phyloP scores from a whole-genome alignment of 2,113 vertebrate genomes.

The Octodon degus region DNA sequence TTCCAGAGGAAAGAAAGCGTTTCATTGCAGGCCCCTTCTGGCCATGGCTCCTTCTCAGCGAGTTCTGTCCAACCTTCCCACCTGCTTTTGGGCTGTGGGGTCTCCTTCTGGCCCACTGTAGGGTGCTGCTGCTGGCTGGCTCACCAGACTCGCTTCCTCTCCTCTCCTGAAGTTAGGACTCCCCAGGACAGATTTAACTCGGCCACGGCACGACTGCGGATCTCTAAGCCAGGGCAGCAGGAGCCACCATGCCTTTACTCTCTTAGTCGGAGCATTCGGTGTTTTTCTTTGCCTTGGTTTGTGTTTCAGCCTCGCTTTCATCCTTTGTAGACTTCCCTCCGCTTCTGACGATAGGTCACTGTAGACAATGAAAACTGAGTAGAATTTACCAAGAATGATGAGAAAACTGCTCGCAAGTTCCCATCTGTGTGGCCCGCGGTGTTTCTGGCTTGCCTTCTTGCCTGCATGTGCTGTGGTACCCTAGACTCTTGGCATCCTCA shows the following conservation, averaged over 20 bases:
- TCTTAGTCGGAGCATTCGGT: not conserved
- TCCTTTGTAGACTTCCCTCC: not conserved
- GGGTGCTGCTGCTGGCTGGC: not conserved
- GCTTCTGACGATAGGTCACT: not conserved
- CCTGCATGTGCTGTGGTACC: not conserved
- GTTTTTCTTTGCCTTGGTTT: not conserved
- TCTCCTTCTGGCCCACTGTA: not conserved
- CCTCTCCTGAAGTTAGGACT: not conserved
- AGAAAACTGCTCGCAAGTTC: not conserved
- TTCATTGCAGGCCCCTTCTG: not conserved
- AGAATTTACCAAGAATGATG: not conserved
- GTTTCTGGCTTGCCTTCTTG: not conserved
- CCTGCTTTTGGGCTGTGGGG: not conserved
- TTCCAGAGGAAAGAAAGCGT: constrained; percentile 40
- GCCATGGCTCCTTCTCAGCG: not conserved
- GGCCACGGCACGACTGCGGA: not conserved
- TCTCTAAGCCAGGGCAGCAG: not conserved
- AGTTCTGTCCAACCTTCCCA: not conserved
- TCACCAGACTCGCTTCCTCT: not conserved
- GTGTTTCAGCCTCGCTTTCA: not conserved
- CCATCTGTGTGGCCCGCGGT: not conserved
- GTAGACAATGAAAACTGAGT: not conserved
- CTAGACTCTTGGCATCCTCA: not conserved
- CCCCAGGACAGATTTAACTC: not conserved
- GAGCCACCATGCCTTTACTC: not conserved